These are phyloP conservation scores for Epinephelus lanceolatus DNA, from an alignment of 2,113 vertebrate genomes.

Conservation along the genomic window DNA sequence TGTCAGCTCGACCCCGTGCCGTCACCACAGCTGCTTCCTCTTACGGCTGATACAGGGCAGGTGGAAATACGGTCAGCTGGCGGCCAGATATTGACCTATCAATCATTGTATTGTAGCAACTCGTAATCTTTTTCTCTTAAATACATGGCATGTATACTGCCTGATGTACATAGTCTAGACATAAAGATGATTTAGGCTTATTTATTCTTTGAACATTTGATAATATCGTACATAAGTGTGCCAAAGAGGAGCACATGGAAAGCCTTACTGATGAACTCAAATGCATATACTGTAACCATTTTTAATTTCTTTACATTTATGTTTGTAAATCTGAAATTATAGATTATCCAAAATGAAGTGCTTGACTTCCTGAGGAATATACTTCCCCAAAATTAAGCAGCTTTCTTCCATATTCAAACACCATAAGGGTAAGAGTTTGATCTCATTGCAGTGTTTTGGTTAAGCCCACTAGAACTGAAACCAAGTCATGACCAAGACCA, in stretches of 20 bases:
- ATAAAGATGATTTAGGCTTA: constrained; percentile 28
- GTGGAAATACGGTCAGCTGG: constrained; percentile 52
- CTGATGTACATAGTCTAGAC: not conserved
- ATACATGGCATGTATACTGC: constrained; percentile 21
- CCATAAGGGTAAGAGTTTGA: constrained; percentile 41
- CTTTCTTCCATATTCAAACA: constrained; percentile 35
- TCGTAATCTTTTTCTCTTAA: constrained; percentile 14
- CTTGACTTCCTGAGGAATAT: not conserved
- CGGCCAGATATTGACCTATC: constrained; percentile 43
- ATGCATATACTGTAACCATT: not conserved
- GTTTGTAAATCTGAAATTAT: not conserved
- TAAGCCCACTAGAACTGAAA: too few relatives aligned
- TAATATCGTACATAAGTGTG: not conserved
- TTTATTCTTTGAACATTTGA: not conserved
- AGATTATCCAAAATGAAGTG: not conserved
- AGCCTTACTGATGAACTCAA: not conserved
- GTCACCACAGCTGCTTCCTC: constrained; percentile 73
- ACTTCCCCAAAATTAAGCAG: not conserved
- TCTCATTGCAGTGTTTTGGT: not conserved
- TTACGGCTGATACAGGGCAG: constrained; percentile 67
- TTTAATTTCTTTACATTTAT: not conserved
- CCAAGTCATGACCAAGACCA: too few relatives aligned
- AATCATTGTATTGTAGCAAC: constrained; percentile 39
- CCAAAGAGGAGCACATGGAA: not conserved
- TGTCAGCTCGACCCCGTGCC: constrained; percentile 52